Conservation (phyloP, 2,113 vertebrate species). For the Malaclemys terrapin region DNA sequence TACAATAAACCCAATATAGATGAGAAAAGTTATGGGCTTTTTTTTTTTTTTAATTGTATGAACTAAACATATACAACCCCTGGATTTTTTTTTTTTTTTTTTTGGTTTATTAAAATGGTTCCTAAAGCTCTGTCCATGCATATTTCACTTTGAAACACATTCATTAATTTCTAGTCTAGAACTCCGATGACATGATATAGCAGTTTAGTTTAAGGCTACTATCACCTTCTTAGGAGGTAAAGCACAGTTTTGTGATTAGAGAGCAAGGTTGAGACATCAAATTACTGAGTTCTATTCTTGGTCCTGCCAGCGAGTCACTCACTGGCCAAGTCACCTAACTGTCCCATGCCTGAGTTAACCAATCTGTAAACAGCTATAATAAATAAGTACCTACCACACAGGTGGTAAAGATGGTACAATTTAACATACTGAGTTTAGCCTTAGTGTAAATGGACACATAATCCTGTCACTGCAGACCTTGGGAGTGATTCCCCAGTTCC, state of each 20-base stretch:
- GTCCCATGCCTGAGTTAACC: background rate
- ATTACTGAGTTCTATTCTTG: background rate
- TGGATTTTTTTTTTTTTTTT: conserved; percentile 5
- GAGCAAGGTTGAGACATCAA: background rate
- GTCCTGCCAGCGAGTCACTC: background rate
- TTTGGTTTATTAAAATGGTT: conserved; percentile 65
- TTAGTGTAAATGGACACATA: background rate
- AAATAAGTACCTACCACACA: background rate
- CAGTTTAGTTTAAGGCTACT: conserved; percentile 25
- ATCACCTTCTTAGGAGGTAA: background rate
- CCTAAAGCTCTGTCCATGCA: conserved; percentile 31
- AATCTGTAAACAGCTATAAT: background rate
- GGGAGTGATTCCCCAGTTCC: background rate
- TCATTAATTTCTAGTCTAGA: conserved; percentile 56
- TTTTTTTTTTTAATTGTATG: conserved; percentile 8
- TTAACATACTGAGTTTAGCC: background rate
- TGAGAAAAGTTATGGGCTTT: conserved; percentile 60
- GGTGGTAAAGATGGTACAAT: background rate
- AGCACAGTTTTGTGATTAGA: background rate
- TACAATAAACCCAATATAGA: conserved; percentile 77
- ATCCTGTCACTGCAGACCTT: background rate
- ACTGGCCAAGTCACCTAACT: background rate
- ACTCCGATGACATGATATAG: background rate
- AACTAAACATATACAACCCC: conserved; percentile 48
- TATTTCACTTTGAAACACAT: conserved; percentile 50